Base-by-base conservation (phyloP, 2,797 vertebrate genomes). In the Sebastes steindachneri region DNA sequence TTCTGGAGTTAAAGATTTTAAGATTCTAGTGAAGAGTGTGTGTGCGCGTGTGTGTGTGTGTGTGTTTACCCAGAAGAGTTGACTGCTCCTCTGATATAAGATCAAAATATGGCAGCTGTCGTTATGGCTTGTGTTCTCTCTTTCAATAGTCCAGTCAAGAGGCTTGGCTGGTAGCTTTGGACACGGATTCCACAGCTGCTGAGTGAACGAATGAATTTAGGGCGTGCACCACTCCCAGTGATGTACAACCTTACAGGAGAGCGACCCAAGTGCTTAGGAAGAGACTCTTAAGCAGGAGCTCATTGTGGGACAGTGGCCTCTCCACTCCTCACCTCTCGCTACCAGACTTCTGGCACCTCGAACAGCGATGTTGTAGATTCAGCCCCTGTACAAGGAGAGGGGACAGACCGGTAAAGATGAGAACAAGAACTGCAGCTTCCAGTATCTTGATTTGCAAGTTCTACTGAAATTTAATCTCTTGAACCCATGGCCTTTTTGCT, bases 321-420 rank as follows among this genome's bases (percentile, higher is more conserved):
- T 60, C 78, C 65, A 33, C 73, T 9, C 67, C n/a, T 59, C 55
- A 9, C 29, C 71, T 65, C 67, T 55, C 15, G 87, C 93, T 96
- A 96, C 96, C 95, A 96, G 5, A 95, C 94, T 9, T 95, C 94
- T 54, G 96, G 95, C 54, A 96, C 95, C 28, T 96, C 95, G 1
- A 96, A 96, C 78, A 96, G 89, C 1, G 95, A 73, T 0, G 89
- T 73, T 1, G 86, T 76, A 0, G 93, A 90, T 68, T 90, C 89
- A 23, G 89, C 37, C 1, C 48, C 92, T 92, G 77, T 0, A 19
- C 7, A 23, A 69, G 5, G 59, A 41, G 33, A 41, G n/a, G 10
- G 10, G 0, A 5, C 3, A 73, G 0, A 67, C 3, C 8, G 1
- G 23, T 5, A 68, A 21, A 69, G 4, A 62, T 62, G 5, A 71